phyloP scores from a whole-genome alignment of 1,140 invertebrate species.

The Bombus turneri region DNA sequence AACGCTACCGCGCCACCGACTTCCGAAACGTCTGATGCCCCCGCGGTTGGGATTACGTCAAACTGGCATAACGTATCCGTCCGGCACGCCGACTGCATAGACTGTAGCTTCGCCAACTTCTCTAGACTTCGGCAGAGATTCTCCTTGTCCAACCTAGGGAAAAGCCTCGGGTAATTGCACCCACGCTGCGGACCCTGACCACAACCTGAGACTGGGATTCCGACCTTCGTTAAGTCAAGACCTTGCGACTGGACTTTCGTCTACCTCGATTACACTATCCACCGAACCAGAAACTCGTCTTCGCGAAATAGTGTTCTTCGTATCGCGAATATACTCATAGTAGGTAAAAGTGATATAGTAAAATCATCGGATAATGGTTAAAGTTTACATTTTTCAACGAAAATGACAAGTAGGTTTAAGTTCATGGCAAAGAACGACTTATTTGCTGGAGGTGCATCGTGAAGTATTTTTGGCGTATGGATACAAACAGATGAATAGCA shows the following conservation, averaged over 20 bases:
- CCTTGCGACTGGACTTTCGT: not conserved
- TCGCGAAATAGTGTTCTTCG: not conserved
- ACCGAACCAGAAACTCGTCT: not conserved
- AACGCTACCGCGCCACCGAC: not conserved
- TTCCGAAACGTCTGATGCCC: constrained; percentile 49
- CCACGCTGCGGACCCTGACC: constrained; percentile 32
- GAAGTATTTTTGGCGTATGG: not conserved
- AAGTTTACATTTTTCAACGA: not conserved
- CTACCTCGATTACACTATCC: not conserved
- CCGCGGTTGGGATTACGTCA: constrained; percentile 71
- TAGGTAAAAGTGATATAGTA: not conserved
- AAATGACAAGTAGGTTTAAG: not conserved
- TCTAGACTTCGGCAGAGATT: constrained; percentile 70
- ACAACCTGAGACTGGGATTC: not conserved
- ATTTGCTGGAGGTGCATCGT: not conserved
- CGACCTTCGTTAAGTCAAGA: constrained; percentile 37
- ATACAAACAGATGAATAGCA: not conserved
- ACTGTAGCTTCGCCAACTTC: constrained; percentile 57
- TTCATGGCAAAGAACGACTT: not conserved
- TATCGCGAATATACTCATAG: not conserved
- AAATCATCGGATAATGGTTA: not conserved
- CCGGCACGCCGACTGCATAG: constrained; percentile 20
- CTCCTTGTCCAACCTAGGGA: constrained; percentile 59
- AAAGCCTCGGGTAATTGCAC: constrained; percentile 66
- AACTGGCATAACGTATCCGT: constrained; percentile 72